Percentiles rank a stretch among this genome's conserved stretches.
These are phyloP conservation scores for Popillia japonica DNA, from an alignment of 1,140 invertebrate species.

Conservation along the genomic window DNA sequence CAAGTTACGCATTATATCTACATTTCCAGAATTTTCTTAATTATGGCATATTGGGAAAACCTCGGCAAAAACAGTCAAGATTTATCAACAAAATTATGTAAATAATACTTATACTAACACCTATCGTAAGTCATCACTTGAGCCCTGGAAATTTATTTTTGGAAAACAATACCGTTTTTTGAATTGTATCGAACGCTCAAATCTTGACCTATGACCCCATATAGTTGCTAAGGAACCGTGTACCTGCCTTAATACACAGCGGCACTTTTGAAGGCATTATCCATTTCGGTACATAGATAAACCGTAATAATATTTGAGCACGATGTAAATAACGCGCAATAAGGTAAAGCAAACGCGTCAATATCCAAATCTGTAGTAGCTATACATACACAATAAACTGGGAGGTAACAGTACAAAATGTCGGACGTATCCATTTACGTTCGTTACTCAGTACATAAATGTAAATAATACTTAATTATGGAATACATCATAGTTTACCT, in stretches of 20 bases:
- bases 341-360: conserved; percentile 28
- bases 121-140: neutral
- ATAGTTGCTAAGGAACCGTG: conserved; percentile 37
- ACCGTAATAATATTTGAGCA: conserved; percentile 9
- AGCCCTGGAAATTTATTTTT: conserved; percentile 26
- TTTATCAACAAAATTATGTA: neutral
- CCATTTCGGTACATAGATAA: conserved; percentile 1
- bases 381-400: conserved; percentile 21
- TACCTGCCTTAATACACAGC: conserved; percentile 23
- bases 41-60: neutral
- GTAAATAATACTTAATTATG: neutral
- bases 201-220: conserved; percentile 37
- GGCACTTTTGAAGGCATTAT: conserved; percentile 26
- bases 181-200: conserved; percentile 36
- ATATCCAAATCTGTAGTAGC: conserved; percentile 11
- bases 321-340: conserved; percentile 26
- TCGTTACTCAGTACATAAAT: neutral
- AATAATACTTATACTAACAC: neutral
- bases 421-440: conserved; percentile 31
- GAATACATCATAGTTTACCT: conserved; percentile 47
- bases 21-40: neutral
- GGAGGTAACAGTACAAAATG: conserved; percentile 31
- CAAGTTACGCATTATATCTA: neutral
- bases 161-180: neutral
- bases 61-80: neutral